These are phyloP conservation scores for Danio albolineatus DNA, from an alignment of 2,797 vertebrate genomes.

Conservation along the genomic window DNA sequence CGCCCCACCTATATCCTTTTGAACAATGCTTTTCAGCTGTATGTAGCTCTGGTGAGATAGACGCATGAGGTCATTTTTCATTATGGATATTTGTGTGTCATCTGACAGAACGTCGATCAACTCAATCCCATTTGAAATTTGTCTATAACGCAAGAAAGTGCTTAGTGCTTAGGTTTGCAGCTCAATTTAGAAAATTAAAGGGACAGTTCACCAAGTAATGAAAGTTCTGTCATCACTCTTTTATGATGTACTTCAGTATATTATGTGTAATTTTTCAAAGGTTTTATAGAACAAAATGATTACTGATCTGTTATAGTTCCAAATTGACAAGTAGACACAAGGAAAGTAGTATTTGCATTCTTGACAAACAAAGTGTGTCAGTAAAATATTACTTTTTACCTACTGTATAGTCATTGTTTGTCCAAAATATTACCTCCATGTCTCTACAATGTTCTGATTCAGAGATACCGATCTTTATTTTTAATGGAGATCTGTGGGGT, in stretches of 20 bases:
- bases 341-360: not conserved
- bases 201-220: not conserved
- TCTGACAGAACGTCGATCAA: not conserved
- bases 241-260: not conserved
- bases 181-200: conserved; percentile 7
- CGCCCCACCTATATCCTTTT: not conserved
- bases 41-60: not conserved
- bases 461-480: too few species aligned
- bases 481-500: too few species aligned
- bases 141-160: conserved; percentile 22
- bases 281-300: not conserved
- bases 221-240: not conserved
- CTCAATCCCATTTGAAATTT: conserved; percentile 11
- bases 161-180: not conserved
- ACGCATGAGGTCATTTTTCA: conserved; percentile 20
- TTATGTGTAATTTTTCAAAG: not conserved
- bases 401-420: too few species aligned
- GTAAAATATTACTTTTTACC: too few species aligned
- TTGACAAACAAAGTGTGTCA: not conserved
- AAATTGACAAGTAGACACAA: conserved; percentile 1
- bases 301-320: not conserved
- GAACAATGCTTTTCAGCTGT: not conserved
- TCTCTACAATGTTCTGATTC: too few species aligned
- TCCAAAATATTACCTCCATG: too few species aligned
- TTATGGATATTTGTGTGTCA: conserved; percentile 26